phyloP scores from a whole-genome alignment of 2,113 vertebrate genomes.

The Stictonetta naevosa region DNA sequence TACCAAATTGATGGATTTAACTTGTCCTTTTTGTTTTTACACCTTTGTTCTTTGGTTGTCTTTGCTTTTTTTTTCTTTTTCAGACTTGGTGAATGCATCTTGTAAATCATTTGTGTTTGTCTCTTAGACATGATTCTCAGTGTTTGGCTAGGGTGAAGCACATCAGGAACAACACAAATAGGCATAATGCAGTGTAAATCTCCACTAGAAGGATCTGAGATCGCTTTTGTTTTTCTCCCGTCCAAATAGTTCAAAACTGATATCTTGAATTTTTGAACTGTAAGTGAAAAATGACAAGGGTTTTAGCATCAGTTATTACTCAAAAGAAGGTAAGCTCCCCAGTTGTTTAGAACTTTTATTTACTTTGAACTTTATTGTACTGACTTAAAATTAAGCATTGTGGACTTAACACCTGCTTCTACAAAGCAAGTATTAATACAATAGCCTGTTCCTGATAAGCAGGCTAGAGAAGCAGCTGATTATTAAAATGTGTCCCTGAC shows the following conservation, averaged over 20 bases:
- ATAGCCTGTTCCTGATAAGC: neutral
- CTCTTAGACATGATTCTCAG: rapidly evolving
- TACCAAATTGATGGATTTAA: neutral
- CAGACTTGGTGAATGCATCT: neutral
- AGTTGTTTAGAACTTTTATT: neutral
- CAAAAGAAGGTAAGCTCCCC: neutral
- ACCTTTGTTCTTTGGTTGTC: neutral
- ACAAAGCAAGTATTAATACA: neutral
- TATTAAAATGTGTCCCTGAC: neutral
- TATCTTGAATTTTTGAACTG: neutral
- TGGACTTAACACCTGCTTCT: neutral
- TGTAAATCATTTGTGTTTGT: neutral
- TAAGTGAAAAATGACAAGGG: neutral
- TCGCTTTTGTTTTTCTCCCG: neutral
- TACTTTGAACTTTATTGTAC: neutral
- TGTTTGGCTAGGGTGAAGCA: neutral
- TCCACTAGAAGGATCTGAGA: neutral
- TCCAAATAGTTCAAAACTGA: neutral
- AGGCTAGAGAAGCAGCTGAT: neutral
- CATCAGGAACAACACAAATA: neutral
- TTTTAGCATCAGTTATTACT: neutral
- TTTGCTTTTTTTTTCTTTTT: neutral
- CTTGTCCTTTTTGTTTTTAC: neutral
- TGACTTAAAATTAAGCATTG: neutral
- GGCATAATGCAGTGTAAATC: neutral